phyloP scores from a whole-genome alignment of 2,888 invertebrate genomes.

The Pardosa pseudoannulata region DNA sequence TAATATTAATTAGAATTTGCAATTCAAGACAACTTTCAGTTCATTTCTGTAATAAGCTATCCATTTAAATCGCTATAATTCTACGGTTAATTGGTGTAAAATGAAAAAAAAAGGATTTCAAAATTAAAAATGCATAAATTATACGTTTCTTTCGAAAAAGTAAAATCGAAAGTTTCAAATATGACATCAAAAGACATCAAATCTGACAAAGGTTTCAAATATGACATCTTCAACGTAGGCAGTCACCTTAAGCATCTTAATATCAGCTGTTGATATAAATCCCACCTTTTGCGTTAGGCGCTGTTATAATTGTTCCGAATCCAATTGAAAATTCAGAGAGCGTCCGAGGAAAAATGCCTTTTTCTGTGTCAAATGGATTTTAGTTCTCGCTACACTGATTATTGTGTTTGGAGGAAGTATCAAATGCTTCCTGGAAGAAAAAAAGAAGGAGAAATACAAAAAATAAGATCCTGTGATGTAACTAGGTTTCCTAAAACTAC shows the following conservation, averaged over 20 bases:
- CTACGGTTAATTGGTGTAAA: no score
- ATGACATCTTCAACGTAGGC: no score
- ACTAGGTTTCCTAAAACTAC: neutral
- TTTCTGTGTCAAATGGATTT: slow-evolving; percentile 24
- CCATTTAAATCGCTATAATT: no score
- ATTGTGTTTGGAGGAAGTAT: slow-evolving; percentile 6
- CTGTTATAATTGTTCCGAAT: neutral
- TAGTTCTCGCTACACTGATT: slow-evolving; percentile 10
- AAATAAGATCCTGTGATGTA: neutral
- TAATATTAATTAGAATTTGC: no score
- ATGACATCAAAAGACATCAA: no score
- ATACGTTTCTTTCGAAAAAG: no score
- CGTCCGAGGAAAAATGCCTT: slow-evolving; percentile 15
- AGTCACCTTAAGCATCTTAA: neutral
- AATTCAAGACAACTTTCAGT: no score
- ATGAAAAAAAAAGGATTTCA: no score
- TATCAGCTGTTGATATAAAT: neutral
- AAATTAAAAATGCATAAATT: no score
- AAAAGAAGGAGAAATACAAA: neutral
- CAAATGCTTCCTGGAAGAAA: slow-evolving; percentile 11
- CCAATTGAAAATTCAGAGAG: neutral
- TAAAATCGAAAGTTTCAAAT: no score
- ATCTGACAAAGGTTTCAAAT: no score
- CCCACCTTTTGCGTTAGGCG: neutral
- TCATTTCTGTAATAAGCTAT: no score